Percentiles rank a stretch among this genome's conserved stretches.
phyloP scores from a whole-genome alignment of 2,888 invertebrate species.

The Erannis defoliaria region DNA sequence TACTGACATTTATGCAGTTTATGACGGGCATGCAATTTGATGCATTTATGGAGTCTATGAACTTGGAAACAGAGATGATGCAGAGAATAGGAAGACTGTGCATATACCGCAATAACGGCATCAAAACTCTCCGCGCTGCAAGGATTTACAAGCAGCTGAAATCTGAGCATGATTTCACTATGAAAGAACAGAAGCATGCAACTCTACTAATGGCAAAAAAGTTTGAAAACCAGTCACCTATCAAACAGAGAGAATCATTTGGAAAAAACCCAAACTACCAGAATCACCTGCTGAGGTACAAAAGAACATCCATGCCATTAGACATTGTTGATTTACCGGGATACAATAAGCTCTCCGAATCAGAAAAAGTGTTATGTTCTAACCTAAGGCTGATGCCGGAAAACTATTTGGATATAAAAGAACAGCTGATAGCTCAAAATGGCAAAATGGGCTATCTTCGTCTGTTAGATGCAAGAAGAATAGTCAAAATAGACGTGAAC shows the following conservation, averaged over 20 bases:
- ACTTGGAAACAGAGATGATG: slow-evolving; percentile 89
- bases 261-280: slow-evolving; percentile 51
- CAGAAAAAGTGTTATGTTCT: slow-evolving; percentile 93
- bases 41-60: slow-evolving; percentile 91
- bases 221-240: slow-evolving; percentile 69
- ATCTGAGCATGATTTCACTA: slow-evolving; percentile 85
- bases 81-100: slow-evolving; percentile 87
- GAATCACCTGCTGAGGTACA: slow-evolving; percentile 57
- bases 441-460: slow-evolving; percentile 91
- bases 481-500: slow-evolving; percentile 97
- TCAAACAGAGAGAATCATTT: slow-evolving; percentile 58
- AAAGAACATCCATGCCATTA: slow-evolving; percentile 76
- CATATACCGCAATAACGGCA: slow-evolving; percentile 90
- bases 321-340: slow-evolving; percentile 92
- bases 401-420: slow-evolving; percentile 92
- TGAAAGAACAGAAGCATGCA: slow-evolving; percentile 78
- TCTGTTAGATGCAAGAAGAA: slow-evolving; percentile 92
- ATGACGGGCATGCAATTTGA: slow-evolving; percentile 91
- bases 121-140: slow-evolving; percentile 88
- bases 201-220: slow-evolving; percentile 70
- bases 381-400: slow-evolving; percentile 91
- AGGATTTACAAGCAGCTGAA: slow-evolving; percentile 89
- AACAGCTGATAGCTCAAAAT: slow-evolving; percentile 91
- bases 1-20: slow-evolving; percentile 92
- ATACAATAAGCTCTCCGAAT: slow-evolving; percentile 89